Conservation (phyloP, 2,113 vertebrate genomes). For the Eleginops maclovinus region DNA sequence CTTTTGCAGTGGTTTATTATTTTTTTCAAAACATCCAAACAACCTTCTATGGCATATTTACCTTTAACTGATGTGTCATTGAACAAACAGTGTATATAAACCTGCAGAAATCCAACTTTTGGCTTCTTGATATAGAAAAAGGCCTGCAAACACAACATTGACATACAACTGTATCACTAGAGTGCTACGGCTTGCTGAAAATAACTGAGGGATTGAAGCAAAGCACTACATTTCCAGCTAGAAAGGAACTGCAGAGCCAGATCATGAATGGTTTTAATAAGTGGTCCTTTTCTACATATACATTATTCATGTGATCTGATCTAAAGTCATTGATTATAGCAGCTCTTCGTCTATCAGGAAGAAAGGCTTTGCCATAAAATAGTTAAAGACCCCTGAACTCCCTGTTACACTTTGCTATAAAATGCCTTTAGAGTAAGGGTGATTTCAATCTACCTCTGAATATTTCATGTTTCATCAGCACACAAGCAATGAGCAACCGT, state of each 20-base stretch:
- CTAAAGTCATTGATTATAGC: constrained; percentile 5
- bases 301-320: not conserved
- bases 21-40: too few relatives aligned
- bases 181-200: not conserved
- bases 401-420: constrained; percentile 38
- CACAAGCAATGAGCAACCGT: constrained; percentile 47
- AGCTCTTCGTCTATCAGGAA: not conserved
- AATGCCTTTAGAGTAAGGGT: constrained; percentile 51
- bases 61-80: not conserved
- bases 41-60: too few relatives aligned
- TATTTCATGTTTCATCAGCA: constrained; percentile 70
- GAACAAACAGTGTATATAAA: not conserved
- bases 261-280: not conserved
- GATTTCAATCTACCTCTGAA: constrained; percentile 68
- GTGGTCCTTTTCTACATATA: not conserved
- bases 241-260: not conserved
- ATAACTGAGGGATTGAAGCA: not conserved
- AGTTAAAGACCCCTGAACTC: constrained; percentile 9
- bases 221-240: not conserved
- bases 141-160: not conserved
- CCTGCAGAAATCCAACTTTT: not conserved
- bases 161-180: not conserved
- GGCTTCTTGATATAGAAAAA: not conserved
- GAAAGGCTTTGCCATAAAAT: not conserved
- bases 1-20: too few relatives aligned